Evolutionary conservation across 2,113 vertebrate species (phyloP).

Genomic region (Anas platyrhynchos): DNA sequence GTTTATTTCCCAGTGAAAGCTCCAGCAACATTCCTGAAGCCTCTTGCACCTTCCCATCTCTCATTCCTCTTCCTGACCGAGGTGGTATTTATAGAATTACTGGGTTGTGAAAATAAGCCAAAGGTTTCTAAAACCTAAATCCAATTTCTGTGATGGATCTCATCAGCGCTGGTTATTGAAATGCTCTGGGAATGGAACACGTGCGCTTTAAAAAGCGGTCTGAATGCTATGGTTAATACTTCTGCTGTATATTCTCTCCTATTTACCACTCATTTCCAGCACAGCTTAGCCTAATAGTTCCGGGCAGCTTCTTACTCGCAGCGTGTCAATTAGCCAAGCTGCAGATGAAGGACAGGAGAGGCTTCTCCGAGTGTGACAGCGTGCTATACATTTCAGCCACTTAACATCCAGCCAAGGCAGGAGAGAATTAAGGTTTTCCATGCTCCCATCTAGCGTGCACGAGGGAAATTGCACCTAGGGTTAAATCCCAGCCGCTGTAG

Average conservation of each 20-base stretch:
- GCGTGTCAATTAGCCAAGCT: background rate
- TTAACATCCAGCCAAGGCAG: background rate
- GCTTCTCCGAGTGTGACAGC: background rate
- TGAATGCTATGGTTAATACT: background rate
- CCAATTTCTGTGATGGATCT: background rate
- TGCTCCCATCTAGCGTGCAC: constrained; percentile 63
- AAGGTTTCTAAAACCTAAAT: background rate
- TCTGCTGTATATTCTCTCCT: background rate
- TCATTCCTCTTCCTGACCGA: background rate
- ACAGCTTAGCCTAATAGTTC: background rate
- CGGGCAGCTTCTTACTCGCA: background rate
- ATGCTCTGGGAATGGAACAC: background rate
- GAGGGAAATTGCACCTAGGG: constrained; percentile 43
- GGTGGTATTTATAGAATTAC: background rate
- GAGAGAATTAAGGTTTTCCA: constrained; percentile 47
- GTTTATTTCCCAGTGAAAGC: background rate
- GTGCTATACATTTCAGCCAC: background rate
- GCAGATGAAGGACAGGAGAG: background rate
- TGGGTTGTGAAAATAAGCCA: background rate
- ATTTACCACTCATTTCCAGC: background rate
- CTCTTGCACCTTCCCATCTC: background rate
- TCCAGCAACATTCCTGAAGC: background rate
- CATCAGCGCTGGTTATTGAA: background rate
- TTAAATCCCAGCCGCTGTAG: background rate
- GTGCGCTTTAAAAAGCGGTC: background rate